Conservation (phyloP, 1,140 invertebrate genomes). For the Coptotermes formosanus region DNA sequence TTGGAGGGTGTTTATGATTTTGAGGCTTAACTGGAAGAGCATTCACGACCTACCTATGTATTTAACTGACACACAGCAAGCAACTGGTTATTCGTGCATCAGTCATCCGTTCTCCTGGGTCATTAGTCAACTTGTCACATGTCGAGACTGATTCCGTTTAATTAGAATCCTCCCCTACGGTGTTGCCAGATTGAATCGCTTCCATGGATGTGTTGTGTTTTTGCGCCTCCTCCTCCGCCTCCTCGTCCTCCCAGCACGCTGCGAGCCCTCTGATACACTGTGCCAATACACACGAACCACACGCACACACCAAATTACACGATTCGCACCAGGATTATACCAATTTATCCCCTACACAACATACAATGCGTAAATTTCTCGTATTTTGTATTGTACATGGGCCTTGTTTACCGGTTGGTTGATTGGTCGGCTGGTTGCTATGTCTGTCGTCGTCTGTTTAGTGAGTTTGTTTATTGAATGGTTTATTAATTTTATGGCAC, state of each 20-base stretch:
- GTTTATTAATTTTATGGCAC: neutral
- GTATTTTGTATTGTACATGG: neutral
- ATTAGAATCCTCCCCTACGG: conserved; percentile 2
- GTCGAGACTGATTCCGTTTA: neutral
- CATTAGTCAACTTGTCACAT: conserved; percentile 9
- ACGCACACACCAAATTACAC: neutral
- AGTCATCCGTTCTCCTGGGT: neutral
- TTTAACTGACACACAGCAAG: too few species aligned
- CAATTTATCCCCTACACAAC: neutral
- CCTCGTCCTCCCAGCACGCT: neutral
- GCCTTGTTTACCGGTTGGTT: neutral
- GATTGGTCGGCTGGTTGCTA: neutral
- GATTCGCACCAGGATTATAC: neutral
- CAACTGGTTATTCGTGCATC: neutral
- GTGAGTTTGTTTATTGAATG: neutral
- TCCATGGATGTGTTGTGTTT: neutral
- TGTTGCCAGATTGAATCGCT: neutral
- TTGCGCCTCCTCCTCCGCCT: neutral
- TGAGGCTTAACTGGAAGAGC: neutral
- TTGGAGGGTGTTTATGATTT: neutral
- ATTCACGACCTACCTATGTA: neutral
- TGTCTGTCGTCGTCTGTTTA: neutral
- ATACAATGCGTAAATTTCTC: neutral
- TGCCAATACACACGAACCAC: neutral
- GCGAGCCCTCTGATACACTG: neutral